Evolutionary conservation across 2,888 invertebrate species (phyloP).

Genomic region (Balanococcus diminutus): DNA sequence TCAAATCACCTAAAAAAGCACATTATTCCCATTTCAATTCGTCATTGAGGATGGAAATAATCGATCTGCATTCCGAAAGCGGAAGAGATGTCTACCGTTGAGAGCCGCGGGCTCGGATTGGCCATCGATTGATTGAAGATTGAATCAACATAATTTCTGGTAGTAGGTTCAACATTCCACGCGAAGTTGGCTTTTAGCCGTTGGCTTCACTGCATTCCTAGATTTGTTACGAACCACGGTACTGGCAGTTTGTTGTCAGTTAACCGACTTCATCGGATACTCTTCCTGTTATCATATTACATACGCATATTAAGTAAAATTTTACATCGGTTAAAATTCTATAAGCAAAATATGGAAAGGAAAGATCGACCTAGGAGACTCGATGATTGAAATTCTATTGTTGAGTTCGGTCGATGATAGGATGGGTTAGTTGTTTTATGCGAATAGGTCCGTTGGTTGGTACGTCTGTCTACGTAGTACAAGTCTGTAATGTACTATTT

Average conservation of each 20-base stretch:
- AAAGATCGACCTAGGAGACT: no score
- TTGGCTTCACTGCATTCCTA: slow-evolving; percentile 49
- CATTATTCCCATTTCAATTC: slow-evolving; percentile 46
- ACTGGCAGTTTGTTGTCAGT: slow-evolving; percentile 36
- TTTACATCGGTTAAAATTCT: not conserved
- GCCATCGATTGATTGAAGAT: slow-evolving; percentile 54
- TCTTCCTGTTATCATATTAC: not conserved
- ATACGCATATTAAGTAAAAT: not conserved
- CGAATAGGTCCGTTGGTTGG: no score
- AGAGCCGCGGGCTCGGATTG: slow-evolving; percentile 48
- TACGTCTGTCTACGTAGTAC: no score
- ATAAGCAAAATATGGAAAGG: not conserved
- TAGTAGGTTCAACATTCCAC: slow-evolving; percentile 53
- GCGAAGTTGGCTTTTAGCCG: slow-evolving; percentile 50
- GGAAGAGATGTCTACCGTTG: slow-evolving; percentile 51
- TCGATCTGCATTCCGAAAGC: slow-evolving; percentile 53
- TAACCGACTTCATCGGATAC: slow-evolving; percentile 18
- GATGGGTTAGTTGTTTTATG: no score
- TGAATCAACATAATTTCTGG: slow-evolving; percentile 54
- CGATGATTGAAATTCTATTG: no score
- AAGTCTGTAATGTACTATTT: no score
- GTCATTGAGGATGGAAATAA: slow-evolving; percentile 52
- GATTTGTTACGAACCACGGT: slow-evolving; percentile 41
- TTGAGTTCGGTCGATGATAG: no score
- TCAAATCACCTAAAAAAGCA: slow-evolving; percentile 6